Conservation (phyloP, 2,113 vertebrate species). For the Gadus chalcogrammus region DNA sequence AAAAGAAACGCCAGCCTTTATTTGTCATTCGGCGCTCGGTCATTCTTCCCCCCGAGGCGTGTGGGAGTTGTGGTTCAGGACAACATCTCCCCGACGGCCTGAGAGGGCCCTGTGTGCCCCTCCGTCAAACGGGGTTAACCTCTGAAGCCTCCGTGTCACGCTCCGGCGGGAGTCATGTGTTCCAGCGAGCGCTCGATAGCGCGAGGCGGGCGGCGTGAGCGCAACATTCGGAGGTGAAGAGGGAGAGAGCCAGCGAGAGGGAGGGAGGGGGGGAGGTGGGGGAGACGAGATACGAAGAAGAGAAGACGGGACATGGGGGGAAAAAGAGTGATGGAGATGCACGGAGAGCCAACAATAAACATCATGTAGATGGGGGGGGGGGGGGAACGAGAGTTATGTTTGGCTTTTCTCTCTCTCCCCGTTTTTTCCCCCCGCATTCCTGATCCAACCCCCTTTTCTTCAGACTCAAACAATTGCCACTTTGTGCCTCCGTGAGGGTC, state of each 20-base stretch:
- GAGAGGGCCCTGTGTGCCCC: neutral
- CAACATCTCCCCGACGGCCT: neutral
- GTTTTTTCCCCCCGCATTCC: slow-evolving; percentile 63
- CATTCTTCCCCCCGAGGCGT: neutral
- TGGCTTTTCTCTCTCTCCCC: slow-evolving; percentile 54
- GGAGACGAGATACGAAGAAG: slow-evolving; percentile 6
- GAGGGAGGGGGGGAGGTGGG: neutral
- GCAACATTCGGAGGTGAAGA: slow-evolving; percentile 21
- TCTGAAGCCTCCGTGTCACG: neutral
- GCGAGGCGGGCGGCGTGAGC: slow-evolving; percentile 3
- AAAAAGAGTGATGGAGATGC: slow-evolving; percentile 18
- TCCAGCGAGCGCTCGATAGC: slow-evolving; percentile 25
- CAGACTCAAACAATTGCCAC: slow-evolving; percentile 69
- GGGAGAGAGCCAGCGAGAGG: slow-evolving; percentile 12
- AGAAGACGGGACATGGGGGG: neutral
- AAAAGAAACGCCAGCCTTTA: too few species aligned
- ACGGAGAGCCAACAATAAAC: slow-evolving; percentile 14
- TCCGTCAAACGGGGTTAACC: neutral
- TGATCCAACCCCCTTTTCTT: slow-evolving; percentile 69
- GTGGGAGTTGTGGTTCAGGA: slow-evolving; percentile 9
- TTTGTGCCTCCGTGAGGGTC: slow-evolving; percentile 68
- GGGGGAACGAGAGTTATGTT: slow-evolving; percentile 53
- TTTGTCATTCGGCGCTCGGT: neutral
- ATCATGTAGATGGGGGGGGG: slow-evolving; percentile 12
- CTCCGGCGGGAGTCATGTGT: slow-evolving; percentile 16